phyloP scores from a whole-genome alignment of 2,797 vertebrate species.

The Dryobates pubescens region DNA sequence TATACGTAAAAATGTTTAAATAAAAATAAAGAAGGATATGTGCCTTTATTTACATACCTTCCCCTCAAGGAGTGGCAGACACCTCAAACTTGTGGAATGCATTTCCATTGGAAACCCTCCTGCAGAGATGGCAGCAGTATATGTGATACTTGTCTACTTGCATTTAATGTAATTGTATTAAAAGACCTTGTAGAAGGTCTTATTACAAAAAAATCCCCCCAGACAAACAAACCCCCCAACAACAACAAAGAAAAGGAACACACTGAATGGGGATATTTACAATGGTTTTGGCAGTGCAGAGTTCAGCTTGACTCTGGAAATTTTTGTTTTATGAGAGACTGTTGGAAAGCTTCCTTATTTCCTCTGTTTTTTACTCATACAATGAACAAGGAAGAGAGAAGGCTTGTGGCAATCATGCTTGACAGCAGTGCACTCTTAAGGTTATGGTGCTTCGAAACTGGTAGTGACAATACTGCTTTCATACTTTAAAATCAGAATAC shows the following conservation, averaged over 20 bases:
- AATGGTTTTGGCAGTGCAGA: neutral
- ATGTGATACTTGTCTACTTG: neutral
- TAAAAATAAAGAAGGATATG: neutral
- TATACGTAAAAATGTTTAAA: neutral
- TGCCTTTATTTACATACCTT: neutral
- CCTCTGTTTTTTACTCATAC: neutral
- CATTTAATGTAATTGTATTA: neutral
- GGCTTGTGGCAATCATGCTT: neutral
- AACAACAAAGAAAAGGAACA: no score
- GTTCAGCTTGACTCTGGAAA: neutral
- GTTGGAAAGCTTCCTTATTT: neutral
- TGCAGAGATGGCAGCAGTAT: accelerated
- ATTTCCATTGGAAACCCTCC: neutral
- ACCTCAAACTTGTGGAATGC: neutral
- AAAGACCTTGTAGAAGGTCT: neutral
- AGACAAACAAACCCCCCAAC: no score
- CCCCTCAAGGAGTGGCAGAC: neutral
- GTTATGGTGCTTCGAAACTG: neutral
- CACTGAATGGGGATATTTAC: neutral
- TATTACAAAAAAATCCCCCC: neutral
- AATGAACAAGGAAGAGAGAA: neutral
- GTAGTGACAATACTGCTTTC: neutral
- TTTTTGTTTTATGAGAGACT: neutral
- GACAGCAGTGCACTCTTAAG: neutral
- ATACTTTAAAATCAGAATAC: neutral